A percentile compares a stretch with the other conserved stretches of the same genome.
phyloP scores from a whole-genome alignment of 2,113 vertebrate species.

The Pseudopipra pipra region DNA sequence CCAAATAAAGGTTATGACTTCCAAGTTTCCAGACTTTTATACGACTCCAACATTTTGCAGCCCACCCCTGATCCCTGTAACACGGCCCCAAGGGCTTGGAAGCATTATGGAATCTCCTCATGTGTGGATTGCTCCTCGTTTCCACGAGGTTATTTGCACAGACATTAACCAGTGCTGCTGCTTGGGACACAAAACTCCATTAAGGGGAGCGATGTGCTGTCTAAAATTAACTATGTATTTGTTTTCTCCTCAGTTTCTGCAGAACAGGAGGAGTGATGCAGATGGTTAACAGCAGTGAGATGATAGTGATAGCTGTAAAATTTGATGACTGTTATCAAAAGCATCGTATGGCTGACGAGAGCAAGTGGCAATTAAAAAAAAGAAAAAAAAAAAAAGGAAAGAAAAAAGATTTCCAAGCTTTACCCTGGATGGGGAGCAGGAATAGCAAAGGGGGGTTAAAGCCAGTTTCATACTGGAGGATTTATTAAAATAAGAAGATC shows the following conservation, averaged over 20 bases:
- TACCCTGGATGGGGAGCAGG: background rate
- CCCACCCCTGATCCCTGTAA: background rate
- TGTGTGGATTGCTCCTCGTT: background rate
- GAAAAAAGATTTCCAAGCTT: background rate
- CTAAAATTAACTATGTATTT: slow-evolving; percentile 54
- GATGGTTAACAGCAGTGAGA: slow-evolving; percentile 54
- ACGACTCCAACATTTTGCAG: background rate
- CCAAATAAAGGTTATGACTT: background rate
- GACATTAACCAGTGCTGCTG: background rate
- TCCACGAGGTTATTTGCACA: slow-evolving; percentile 4
- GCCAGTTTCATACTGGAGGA: background rate
- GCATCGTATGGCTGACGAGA: slow-evolving; percentile 34
- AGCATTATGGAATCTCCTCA: background rate
- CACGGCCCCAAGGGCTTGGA: background rate
- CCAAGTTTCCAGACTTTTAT: background rate
- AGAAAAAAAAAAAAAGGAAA: background rate
- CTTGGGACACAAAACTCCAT: slow-evolving; percentile 24
- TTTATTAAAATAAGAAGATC: slow-evolving; percentile 4
- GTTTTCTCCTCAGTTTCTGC: slow-evolving; percentile 30
- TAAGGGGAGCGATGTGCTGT: slow-evolving; percentile 25
- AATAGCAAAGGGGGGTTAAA: background rate
- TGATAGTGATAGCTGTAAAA: slow-evolving; percentile 59
- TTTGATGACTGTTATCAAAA: slow-evolving; percentile 61
- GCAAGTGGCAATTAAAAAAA: slow-evolving; percentile 38
- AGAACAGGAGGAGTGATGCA: slow-evolving; percentile 23